Conservation (phyloP, 2,888 invertebrate genomes). For the Aleiodes leptofemur region DNA sequence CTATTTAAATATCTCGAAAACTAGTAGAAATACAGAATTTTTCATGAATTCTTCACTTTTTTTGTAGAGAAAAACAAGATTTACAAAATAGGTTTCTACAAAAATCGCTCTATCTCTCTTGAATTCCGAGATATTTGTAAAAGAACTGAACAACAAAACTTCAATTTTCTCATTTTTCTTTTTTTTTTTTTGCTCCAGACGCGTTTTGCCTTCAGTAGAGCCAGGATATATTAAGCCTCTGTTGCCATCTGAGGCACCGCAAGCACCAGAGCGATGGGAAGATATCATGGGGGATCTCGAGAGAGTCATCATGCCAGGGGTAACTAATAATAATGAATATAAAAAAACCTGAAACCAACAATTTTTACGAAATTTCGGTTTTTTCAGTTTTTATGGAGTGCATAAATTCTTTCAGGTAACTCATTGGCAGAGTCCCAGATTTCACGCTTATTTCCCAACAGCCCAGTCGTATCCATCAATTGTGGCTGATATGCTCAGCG, state of each 20-base stretch:
- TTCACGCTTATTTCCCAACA: conserved; percentile 96
- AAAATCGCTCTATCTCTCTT: no score
- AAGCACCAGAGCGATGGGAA: conserved; percentile 89
- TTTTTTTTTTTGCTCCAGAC: conserved; percentile 73
- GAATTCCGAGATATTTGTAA: no score
- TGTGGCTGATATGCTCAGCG: conserved; percentile 95
- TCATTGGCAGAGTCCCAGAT: conserved; percentile 97
- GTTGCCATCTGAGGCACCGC: conserved; percentile 90
- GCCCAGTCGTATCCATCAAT: conserved; percentile 96
- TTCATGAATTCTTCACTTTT: no score
- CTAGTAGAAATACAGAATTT: no score
- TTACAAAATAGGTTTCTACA: no score
- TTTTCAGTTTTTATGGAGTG: not conserved
- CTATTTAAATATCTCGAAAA: no score
- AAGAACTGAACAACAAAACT: not conserved
- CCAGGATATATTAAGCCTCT: conserved; percentile 92
- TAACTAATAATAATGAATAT: conserved; percentile 68
- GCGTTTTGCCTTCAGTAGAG: conserved; percentile 90
- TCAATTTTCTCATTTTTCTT: not conserved
- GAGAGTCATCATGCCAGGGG: conserved; percentile 93
- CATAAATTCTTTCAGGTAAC: conserved; percentile 80
- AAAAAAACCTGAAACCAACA: conserved; percentile 1
- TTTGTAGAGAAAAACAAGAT: no score
- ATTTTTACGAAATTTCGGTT: not conserved
- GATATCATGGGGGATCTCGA: conserved; percentile 93